These are phyloP conservation scores for Hippocampus abdominalis DNA, from an alignment of 2,113 vertebrate genomes.

Conservation along the genomic window DNA sequence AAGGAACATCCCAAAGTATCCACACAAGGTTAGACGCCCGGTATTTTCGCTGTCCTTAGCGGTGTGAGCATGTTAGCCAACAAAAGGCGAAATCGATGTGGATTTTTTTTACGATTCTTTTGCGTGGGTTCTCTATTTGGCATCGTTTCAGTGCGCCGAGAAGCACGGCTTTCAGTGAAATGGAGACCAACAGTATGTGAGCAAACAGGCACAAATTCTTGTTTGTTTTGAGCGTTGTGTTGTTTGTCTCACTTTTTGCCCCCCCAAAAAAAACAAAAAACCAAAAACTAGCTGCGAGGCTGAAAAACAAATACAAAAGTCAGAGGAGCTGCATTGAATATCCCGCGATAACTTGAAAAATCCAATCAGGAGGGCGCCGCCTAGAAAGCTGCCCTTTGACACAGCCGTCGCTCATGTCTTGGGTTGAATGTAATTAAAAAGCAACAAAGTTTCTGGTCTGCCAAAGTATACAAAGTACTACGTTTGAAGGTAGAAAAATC, in stretches of 20 bases:
- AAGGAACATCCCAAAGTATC: slow-evolving; percentile 89
- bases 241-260: not conserved
- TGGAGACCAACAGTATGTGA: not conserved
- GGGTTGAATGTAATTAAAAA: not conserved
- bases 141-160: not conserved
- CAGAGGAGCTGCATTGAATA: not conserved
- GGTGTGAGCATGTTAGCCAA: not conserved
- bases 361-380: not conserved
- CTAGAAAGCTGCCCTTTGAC: not conserved
- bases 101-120: not conserved
- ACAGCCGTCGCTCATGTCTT: not conserved
- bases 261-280: not conserved
- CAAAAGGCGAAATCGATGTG: not conserved
- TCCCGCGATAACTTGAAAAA: not conserved
- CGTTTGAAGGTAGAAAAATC: too few relatives aligned
- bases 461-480: too few relatives aligned
- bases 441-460: too few relatives aligned
- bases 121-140: not conserved
- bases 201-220: slow-evolving; percentile 7
- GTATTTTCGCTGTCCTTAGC: not conserved
- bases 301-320: not conserved
- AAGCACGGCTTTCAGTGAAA: not conserved
- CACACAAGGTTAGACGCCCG: slow-evolving; percentile 84
- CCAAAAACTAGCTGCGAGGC: too few relatives aligned
- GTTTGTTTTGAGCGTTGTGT: not conserved